Evolutionary conservation across 1,140 invertebrate genomes (phyloP).

Genomic region (Oryctes rhinoceros): DNA sequence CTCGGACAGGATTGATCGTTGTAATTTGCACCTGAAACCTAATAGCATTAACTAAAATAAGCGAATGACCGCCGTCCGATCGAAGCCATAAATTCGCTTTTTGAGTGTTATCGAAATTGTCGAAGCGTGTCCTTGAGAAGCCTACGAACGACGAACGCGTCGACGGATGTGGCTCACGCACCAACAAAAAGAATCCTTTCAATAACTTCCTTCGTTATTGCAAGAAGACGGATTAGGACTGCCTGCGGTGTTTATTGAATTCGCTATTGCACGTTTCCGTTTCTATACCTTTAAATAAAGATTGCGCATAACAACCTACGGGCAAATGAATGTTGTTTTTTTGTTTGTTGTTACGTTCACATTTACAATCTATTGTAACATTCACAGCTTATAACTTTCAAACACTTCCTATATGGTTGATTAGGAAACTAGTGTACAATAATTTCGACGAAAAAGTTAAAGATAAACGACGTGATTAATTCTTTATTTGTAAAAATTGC

Average conservation of each 20-base stretch:
- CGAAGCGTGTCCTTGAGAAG: slow-evolving; percentile 45
- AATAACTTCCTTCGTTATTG: slow-evolving; percentile 41
- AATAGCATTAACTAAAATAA: slow-evolving; percentile 31
- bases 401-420: too few relatives aligned
- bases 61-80: slow-evolving; percentile 13
- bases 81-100: slow-evolving; percentile 34
- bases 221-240: slow-evolving; percentile 41
- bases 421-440: too few relatives aligned
- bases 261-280: slow-evolving; percentile 20
- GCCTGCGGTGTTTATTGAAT: slow-evolving; percentile 35
- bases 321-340: too few relatives aligned
- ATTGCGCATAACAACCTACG: not conserved
- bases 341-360: too few relatives aligned
- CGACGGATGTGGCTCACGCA: slow-evolving; percentile 46
- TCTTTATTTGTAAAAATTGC: too few relatives aligned
- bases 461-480: too few relatives aligned
- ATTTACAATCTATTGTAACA: too few relatives aligned
- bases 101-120: slow-evolving; percentile 41
- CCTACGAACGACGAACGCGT: slow-evolving; percentile 41
- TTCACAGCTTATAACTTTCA: too few relatives aligned
- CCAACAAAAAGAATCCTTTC: slow-evolving; percentile 45
- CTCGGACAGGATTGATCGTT: too few relatives aligned
- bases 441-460: too few relatives aligned
- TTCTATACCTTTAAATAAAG: not conserved
- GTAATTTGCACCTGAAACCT: not conserved